These are phyloP conservation scores for Epizoanthus stellaris DNA, from an alignment of 92 coral and sea anemone genomes.

Conservation along the genomic window DNA sequence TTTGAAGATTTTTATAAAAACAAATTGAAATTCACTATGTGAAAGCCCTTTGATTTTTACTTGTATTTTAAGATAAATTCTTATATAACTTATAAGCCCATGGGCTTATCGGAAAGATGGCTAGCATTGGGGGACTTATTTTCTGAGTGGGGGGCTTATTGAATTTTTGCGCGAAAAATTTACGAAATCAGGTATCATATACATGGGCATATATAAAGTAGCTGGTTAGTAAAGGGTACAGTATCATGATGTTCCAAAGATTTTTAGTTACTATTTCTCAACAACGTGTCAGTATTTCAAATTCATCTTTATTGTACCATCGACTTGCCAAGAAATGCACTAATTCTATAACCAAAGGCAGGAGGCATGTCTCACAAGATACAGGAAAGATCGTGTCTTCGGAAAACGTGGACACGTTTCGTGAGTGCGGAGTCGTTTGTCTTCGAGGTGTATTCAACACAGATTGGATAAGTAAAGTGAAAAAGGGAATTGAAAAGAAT, in stretches of 20 bases:
- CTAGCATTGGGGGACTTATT: too few relatives aligned
- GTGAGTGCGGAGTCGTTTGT: conserved; percentile 78
- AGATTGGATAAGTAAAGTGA: conserved; percentile 77
- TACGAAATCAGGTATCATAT: too few relatives aligned
- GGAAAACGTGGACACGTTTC: conserved; percentile 60
- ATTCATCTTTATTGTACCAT: background rate
- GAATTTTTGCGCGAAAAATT: too few relatives aligned
- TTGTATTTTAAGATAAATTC: too few relatives aligned
- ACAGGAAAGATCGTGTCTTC: background rate
- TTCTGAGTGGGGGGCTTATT: too few relatives aligned
- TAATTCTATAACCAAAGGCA: background rate
- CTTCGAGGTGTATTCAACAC: conserved; percentile 73
- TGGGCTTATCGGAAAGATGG: too few relatives aligned
- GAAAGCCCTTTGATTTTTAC: too few relatives aligned
- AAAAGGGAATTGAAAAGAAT: conserved; percentile 68
- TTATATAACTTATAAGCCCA: too few relatives aligned
- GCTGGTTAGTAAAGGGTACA: too few relatives aligned
- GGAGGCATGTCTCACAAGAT: background rate
- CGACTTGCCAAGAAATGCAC: background rate
- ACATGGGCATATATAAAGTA: too few relatives aligned
- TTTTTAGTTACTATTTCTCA: background rate
- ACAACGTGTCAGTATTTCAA: background rate
- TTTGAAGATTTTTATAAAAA: too few relatives aligned
- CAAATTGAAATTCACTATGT: too few relatives aligned
- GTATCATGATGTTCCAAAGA: background rate